Percentiles rank a stretch among this genome's conserved stretches.
These are phyloP conservation scores for Caenorhabditis drosophilae DNA, from an alignment of 2,888 invertebrate species.

Conservation along the genomic window DNA sequence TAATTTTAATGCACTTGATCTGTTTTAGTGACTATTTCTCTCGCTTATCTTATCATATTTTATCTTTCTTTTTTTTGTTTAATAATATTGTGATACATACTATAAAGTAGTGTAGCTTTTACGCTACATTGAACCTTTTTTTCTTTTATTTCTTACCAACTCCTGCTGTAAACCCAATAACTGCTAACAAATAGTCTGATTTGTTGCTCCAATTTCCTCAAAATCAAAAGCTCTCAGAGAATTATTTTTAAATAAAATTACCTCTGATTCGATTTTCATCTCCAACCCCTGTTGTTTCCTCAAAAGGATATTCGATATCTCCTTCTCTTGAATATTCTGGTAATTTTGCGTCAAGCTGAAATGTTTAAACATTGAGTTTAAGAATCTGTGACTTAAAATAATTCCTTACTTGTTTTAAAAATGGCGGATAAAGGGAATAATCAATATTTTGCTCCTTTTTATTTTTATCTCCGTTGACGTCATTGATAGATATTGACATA, in stretches of 20 bases:
- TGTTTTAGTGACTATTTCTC: not conserved
- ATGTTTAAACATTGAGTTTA: not conserved
- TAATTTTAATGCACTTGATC: not conserved
- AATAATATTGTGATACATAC: too few relatives aligned
- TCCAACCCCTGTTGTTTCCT: slow-evolving; percentile 64
- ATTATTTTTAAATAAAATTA: not conserved
- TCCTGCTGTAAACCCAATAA: slow-evolving; percentile 72
- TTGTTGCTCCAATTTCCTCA: slow-evolving; percentile 72
- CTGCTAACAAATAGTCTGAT: slow-evolving; percentile 74
- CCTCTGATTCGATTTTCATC: slow-evolving; percentile 72
- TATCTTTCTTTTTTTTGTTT: too few relatives aligned
- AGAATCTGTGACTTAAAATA: not conserved
- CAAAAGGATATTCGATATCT: slow-evolving; percentile 69
- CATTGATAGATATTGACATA: too few relatives aligned
- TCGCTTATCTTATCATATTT: not conserved
- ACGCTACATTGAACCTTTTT: too few relatives aligned
- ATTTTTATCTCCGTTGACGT: too few relatives aligned
- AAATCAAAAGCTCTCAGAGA: slow-evolving; percentile 4
- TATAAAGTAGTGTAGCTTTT: too few relatives aligned
- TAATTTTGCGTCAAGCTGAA: slow-evolving; percentile 50
- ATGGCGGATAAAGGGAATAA: slow-evolving; percentile 46
- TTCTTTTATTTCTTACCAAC: slow-evolving; percentile 50
- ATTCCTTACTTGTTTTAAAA: slow-evolving; percentile 41
- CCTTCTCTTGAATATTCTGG: slow-evolving; percentile 63
- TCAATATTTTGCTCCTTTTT: slow-evolving; percentile 27